phyloP scores from a whole-genome alignment of 2,888 invertebrate genomes.

The Julus scandinavius region DNA sequence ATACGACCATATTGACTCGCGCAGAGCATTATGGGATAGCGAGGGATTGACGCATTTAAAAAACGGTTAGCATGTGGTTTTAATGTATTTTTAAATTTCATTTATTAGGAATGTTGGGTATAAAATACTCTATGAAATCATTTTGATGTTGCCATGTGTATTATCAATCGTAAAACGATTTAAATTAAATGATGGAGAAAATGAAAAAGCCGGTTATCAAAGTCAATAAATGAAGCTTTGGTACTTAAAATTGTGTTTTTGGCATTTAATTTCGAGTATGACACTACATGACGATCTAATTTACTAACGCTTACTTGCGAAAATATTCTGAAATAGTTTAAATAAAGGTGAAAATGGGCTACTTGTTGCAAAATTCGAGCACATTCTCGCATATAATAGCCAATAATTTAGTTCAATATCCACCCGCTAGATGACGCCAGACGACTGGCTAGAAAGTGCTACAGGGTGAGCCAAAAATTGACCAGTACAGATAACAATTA shows the following conservation, averaged over 20 bases:
- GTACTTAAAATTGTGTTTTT: no score
- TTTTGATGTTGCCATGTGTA: no score
- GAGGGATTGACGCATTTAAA: not conserved
- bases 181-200: no score
- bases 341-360: not conserved
- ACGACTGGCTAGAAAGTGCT: not conserved
- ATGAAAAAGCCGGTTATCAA: no score
- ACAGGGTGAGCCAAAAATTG: not conserved
- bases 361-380: slow-evolving; percentile 27
- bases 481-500: not conserved
- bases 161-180: no score
- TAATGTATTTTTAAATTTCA: not conserved
- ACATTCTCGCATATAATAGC: not conserved
- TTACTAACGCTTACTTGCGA: not conserved
- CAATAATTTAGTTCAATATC: not conserved
- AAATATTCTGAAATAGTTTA: not conserved
- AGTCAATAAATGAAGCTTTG: no score
- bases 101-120: not conserved
- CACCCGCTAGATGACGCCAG: not conserved
- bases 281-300: no score
- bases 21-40: slow-evolving; percentile 4
- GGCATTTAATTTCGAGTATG: no score
- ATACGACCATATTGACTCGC: slow-evolving; percentile 48
- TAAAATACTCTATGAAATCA: no score
- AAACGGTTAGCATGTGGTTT: not conserved